phyloP scores from a whole-genome alignment of 1,140 invertebrate species.

The Rhizoglyphus robini region DNA sequence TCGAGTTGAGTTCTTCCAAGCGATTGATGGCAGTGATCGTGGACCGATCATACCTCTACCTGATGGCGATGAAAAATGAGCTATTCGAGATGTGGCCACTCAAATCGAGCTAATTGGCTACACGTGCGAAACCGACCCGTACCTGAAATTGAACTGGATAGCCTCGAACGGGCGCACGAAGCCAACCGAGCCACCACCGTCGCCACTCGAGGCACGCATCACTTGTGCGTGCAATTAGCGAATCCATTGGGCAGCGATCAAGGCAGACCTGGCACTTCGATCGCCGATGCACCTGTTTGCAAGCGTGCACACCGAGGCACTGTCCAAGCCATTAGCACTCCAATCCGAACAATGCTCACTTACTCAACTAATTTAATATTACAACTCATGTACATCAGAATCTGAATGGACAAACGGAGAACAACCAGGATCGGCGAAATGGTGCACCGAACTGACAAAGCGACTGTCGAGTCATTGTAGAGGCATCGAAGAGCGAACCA shows the following conservation, averaged over 20 bases:
- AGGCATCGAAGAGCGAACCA: no score
- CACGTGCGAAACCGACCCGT: conserved; percentile 7
- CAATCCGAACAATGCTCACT: no score
- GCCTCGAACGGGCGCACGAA: neutral
- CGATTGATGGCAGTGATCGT: no score
- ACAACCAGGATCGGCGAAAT: no score
- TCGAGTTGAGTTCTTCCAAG: no score
- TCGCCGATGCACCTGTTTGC: conserved; percentile 2
- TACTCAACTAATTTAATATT: no score
- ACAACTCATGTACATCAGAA: no score
- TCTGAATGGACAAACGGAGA: no score
- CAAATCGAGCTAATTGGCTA: conserved; percentile 5
- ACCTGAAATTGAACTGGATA: neutral
- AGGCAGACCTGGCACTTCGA: neutral
- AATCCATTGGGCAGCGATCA: neutral
- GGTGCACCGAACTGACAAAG: no score
- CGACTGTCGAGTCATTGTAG: no score
- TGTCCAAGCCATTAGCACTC: no score
- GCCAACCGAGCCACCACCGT: neutral
- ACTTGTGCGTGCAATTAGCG: neutral
- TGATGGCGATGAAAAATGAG: conserved; percentile 9
- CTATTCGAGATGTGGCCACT: neutral
- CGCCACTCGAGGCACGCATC: neutral
- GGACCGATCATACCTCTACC: no score
- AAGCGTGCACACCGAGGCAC: neutral